Evolutionary conservation across 2,113 vertebrate species (phyloP).

Genomic region (Synodontis membranacea): DNA sequence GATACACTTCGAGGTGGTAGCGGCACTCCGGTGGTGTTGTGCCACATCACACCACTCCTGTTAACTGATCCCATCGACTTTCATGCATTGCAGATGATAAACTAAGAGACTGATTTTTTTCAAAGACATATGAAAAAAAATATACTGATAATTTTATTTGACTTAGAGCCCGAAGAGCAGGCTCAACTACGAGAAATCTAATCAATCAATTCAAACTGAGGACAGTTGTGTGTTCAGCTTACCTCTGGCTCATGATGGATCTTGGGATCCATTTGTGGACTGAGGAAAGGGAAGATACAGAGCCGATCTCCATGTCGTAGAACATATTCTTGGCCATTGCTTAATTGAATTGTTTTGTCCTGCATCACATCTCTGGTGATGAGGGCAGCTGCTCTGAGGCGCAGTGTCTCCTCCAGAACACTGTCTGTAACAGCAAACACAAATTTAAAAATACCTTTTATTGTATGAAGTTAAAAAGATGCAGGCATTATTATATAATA

Average conservation of each 20-base stretch:
- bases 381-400: constrained; percentile 82
- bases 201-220: background rate
- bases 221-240: constrained; percentile 30
- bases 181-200: background rate
- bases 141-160: background rate
- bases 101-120: background rate
- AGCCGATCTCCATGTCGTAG: constrained; percentile 81
- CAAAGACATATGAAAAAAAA: background rate
- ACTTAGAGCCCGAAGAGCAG: background rate
- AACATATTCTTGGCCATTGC: constrained; percentile 71
- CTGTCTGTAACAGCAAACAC: constrained; percentile 73
- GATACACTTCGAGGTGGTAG: background rate
- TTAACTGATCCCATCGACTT: background rate
- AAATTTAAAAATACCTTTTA: background rate
- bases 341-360: constrained; percentile 72
- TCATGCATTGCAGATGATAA: background rate
- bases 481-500: background rate
- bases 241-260: constrained; percentile 86
- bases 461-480: background rate
- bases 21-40: background rate
- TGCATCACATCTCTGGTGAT: constrained; percentile 80
- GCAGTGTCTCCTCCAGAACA: constrained; percentile 78
- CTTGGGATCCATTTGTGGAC: constrained; percentile 84
- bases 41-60: background rate
- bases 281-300: constrained; percentile 85